These are phyloP conservation scores for Melanargia galathea DNA, from an alignment of 2,888 invertebrate species.

Conservation along the genomic window DNA sequence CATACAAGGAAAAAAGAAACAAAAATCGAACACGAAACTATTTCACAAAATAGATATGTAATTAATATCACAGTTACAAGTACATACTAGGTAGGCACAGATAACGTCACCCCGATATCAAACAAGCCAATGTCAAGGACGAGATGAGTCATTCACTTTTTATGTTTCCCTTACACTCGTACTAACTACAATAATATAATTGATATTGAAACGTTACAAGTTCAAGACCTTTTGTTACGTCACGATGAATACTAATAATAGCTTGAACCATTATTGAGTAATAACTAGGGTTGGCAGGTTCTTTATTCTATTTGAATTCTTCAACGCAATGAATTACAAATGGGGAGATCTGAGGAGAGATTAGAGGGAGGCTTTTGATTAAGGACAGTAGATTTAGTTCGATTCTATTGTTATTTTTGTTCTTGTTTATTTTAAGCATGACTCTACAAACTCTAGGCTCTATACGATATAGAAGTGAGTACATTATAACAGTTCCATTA, in stretches of 20 bases:
- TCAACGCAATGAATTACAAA: background rate
- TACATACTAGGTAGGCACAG: constrained; percentile 40
- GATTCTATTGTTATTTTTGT: no score
- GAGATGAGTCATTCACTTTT: constrained; percentile 70
- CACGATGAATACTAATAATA: constrained; percentile 33
- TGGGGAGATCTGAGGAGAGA: no score
- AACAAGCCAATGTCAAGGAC: constrained; percentile 67
- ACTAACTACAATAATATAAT: constrained; percentile 54
- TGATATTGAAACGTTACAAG: constrained; percentile 59
- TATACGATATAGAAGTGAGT: no score
- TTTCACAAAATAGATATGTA: constrained; percentile 1
- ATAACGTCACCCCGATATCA: constrained; percentile 70
- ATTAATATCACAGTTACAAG: constrained; percentile 19
- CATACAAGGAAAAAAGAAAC: background rate
- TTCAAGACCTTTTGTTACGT: constrained; percentile 54
- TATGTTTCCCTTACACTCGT: constrained; percentile 57
- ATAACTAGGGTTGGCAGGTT: constrained; percentile 22
- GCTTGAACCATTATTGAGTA: constrained; percentile 33
- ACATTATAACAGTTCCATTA: no score
- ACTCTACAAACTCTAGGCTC: no score
- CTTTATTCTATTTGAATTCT: background rate
- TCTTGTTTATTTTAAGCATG: no score
- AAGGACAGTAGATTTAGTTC: no score
- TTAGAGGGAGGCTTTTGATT: no score
- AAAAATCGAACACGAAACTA: background rate